These are phyloP conservation scores for Caerostris darwini DNA, from an alignment of 1,140 invertebrate species.

Conservation along the genomic window DNA sequence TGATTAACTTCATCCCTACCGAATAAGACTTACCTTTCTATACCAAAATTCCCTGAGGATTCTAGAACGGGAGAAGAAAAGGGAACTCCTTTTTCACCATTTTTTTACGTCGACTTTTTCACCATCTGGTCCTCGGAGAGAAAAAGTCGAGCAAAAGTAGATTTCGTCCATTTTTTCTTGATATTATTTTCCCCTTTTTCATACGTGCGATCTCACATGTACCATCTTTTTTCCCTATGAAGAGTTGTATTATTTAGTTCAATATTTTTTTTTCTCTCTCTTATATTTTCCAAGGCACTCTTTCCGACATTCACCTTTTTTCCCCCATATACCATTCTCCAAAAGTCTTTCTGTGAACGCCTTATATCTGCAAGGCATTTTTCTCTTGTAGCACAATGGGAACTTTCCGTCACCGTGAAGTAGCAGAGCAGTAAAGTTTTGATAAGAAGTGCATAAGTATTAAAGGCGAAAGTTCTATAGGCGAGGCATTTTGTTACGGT, in stretches of 20 bases:
- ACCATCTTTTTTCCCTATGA: background rate
- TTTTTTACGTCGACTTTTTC: constrained; percentile 27
- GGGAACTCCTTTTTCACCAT: background rate
- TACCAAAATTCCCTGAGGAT: constrained; percentile 7
- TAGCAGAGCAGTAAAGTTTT: constrained; percentile 20
- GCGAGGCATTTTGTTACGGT: constrained; percentile 18
- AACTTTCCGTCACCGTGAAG: constrained; percentile 5
- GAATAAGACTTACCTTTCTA: constrained; percentile 50
- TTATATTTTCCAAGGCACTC: constrained; percentile 3
- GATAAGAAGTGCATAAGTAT: constrained; percentile 6
- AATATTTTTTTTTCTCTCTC: background rate
- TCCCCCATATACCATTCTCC: background rate
- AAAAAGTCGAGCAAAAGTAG: constrained; percentile 53
- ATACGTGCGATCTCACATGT: constrained; percentile 15
- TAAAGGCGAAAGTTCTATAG: constrained; percentile 25
- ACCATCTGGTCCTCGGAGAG: constrained; percentile 23
- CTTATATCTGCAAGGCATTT: constrained; percentile 41
- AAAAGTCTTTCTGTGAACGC: background rate
- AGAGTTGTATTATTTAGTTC: constrained; percentile 45
- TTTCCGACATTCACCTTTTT: constrained; percentile 31
- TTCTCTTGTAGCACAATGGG: background rate
- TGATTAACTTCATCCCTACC: constrained; percentile 35
- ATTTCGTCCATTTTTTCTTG: constrained; percentile 27
- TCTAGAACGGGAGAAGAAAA: background rate
- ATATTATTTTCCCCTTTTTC: constrained; percentile 37